These are phyloP conservation scores for Rhagonycha lutea DNA, from an alignment of 2,888 invertebrate genomes.

Conservation along the genomic window DNA sequence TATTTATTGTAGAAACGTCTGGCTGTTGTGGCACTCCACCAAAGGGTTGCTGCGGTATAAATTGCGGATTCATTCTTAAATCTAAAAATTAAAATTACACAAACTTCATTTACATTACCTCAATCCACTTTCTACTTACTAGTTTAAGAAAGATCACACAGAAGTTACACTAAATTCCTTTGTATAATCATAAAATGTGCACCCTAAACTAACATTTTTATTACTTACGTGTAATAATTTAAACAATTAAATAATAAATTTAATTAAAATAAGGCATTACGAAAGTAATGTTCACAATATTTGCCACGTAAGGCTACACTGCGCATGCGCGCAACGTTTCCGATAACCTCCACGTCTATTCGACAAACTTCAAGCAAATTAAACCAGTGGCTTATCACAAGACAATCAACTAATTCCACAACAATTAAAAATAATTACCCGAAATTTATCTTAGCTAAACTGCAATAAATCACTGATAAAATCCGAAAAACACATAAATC, in stretches of 20 bases:
- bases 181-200: background rate
- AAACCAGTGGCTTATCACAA: background rate
- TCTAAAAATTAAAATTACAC: constrained; percentile 28
- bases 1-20: constrained; percentile 42
- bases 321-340: constrained; percentile 56
- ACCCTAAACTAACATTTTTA: background rate
- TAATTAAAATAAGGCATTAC: constrained; percentile 40
- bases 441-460: too few relatives aligned
- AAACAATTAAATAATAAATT: constrained; percentile 8
- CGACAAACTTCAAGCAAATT: constrained; percentile 21
- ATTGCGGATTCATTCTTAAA: constrained; percentile 59
- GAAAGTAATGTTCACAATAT: constrained; percentile 38
- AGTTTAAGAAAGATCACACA: background rate
- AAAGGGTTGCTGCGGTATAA: constrained; percentile 51
- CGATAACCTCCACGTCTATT: constrained; percentile 56
- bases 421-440: too few relatives aligned
- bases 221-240: constrained; percentile 14
- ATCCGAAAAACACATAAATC: too few relatives aligned
- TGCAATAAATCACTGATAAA: too few relatives aligned
- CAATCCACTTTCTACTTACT: background rate
- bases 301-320: constrained; percentile 65
- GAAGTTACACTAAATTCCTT: background rate
- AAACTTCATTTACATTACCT: background rate
- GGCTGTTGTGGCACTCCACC: constrained; percentile 36
- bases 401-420: too few relatives aligned